A percentile compares a stretch with the other conserved stretches of the same genome.
These are phyloP conservation scores for Cyanistes caeruleus DNA, from an alignment of 2,113 vertebrate species.

Conservation along the genomic window DNA sequence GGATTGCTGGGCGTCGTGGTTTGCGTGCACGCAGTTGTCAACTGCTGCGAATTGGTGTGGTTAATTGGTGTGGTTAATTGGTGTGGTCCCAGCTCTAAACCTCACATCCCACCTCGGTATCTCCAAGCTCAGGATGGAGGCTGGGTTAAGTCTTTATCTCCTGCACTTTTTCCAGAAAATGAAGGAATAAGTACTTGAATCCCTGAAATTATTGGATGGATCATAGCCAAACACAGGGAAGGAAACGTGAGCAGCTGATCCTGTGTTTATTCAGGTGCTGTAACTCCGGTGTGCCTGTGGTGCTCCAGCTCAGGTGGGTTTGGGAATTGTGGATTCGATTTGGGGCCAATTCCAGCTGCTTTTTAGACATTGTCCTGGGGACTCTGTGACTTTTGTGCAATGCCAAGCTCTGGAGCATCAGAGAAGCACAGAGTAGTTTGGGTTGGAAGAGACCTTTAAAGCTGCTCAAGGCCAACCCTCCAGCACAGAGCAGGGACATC, in stretches of 20 bases:
- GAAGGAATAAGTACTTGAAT: neutral
- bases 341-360: neutral
- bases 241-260: neutral
- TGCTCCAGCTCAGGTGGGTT: neutral
- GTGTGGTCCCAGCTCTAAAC: neutral
- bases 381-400: fast-evolving
- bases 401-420: neutral
- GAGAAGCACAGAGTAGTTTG: neutral
- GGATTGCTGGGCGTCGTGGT: neutral
- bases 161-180: neutral
- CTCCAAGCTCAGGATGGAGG: neutral
- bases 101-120: fast-evolving
- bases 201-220: neutral
- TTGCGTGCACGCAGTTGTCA: neutral
- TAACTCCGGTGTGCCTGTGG: neutral
- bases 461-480: neutral
- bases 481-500: neutral
- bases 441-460: neutral
- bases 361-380: neutral
- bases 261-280: neutral
- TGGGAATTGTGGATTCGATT: neutral
- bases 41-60: neutral
- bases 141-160: neutral
- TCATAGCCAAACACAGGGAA: neutral
- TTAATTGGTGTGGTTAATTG: neutral